Evolutionary conservation across 2,888 invertebrate species (phyloP).

Genomic region (Tetanocera ferruginea): DNA sequence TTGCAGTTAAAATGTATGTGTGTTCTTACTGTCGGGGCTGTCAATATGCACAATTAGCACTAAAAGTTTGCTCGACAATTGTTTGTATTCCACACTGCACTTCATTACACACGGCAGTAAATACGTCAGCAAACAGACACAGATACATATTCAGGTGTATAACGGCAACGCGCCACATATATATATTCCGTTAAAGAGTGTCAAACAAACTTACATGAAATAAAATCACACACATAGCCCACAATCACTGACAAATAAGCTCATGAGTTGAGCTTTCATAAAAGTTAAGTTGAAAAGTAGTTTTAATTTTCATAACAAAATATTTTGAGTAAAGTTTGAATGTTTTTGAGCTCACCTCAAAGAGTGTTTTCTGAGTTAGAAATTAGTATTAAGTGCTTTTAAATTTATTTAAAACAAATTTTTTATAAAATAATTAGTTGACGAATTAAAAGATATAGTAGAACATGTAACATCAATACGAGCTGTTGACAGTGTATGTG

Average conservation of each 20-base stretch:
- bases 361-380: too few species aligned
- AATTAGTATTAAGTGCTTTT: too few species aligned
- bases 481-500: too few species aligned
- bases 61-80: conserved; percentile 17
- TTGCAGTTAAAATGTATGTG: too few species aligned
- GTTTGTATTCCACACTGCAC: conserved; percentile 23
- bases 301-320: too few species aligned
- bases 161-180: background rate
- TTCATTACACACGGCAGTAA: background rate
- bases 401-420: too few species aligned
- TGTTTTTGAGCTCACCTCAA: too few species aligned
- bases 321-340: too few species aligned
- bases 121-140: background rate
- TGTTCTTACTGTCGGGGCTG: conserved; percentile 1
- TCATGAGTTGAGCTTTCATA: background rate
- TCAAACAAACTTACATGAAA: background rate
- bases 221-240: conserved; percentile 2
- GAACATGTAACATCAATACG: too few species aligned
- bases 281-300: background rate
- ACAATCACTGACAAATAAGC: background rate
- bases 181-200: too few species aligned
- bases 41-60: conserved; percentile 33
- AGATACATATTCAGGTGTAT: background rate
- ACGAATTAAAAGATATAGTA: too few species aligned
- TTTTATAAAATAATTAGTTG: too few species aligned